A percentile compares a stretch with the other conserved stretches of the same genome.
These are phyloP conservation scores for Calliphora vicina DNA, from an alignment of 1,140 invertebrate species.

Conservation along the genomic window DNA sequence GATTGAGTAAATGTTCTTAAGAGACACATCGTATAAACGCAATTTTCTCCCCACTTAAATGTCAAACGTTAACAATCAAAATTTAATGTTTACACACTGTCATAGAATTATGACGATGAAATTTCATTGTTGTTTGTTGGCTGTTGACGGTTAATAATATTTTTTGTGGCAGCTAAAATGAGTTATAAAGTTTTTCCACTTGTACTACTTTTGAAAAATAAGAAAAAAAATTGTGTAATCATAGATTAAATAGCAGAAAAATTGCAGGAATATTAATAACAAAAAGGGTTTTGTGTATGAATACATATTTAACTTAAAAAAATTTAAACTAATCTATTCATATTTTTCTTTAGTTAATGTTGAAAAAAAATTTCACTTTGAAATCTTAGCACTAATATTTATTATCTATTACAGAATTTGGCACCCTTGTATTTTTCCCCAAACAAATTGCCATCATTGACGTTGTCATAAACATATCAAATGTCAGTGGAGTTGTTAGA, in stretches of 20 bases:
- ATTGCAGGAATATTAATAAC: too few species aligned
- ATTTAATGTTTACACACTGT: conserved; percentile 30
- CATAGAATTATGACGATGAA: conserved; percentile 10
- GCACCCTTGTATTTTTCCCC: background rate
- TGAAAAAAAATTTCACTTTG: background rate
- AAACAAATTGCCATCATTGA: background rate
- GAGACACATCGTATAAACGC: conserved; percentile 8
- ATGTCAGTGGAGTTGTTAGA: background rate
- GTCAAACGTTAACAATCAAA: conserved; percentile 29
- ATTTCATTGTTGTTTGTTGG: background rate
- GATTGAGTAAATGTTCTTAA: background rate
- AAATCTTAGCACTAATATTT: background rate
- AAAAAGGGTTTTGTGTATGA: too few species aligned
- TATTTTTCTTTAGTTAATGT: too few species aligned
- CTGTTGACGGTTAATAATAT: too few species aligned
- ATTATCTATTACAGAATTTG: background rate
- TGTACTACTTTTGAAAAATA: too few species aligned
- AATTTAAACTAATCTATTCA: too few species aligned
- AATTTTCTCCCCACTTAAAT: conserved; percentile 33
- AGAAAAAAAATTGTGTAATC: too few species aligned
- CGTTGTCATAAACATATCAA: background rate
- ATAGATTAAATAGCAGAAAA: too few species aligned
- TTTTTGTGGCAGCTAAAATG: too few species aligned
- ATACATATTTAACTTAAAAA: too few species aligned
- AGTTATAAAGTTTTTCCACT: too few species aligned